Evolutionary conservation across 1,140 invertebrate genomes (phyloP).

Genomic region (Vanessa atalanta): DNA sequence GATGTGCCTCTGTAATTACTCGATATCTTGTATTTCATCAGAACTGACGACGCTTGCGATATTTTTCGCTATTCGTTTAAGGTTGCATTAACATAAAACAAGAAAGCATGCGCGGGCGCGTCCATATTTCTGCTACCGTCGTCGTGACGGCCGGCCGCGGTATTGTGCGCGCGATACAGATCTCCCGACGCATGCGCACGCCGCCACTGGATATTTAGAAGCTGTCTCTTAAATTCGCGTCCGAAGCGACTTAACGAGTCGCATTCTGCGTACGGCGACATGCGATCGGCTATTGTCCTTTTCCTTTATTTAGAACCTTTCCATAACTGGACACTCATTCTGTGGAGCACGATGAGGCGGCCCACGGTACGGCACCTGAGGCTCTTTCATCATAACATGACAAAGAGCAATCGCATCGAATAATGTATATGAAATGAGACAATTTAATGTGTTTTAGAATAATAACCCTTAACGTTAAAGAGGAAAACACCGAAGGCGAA

Average conservation of each 20-base stretch:
- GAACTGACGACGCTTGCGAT: constrained; percentile 49
- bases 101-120: constrained; percentile 62
- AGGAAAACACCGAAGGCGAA: not conserved
- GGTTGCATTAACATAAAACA: constrained; percentile 78
- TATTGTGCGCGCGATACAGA: constrained; percentile 78
- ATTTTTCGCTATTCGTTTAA: constrained; percentile 69
- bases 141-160: constrained; percentile 71
- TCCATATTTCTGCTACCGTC: constrained; percentile 75
- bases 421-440: not conserved
- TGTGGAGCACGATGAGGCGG: constrained; percentile 26
- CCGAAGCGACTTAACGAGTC: constrained; percentile 75
- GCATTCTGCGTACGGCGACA: constrained; percentile 73
- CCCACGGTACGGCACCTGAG: constrained; percentile 17
- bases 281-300: constrained; percentile 74
- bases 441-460: not conserved
- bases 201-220: constrained; percentile 77
- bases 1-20: constrained; percentile 45
- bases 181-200: constrained; percentile 70
- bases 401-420: not conserved
- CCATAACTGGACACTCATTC: constrained; percentile 52
- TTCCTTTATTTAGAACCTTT: constrained; percentile 59
- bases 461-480: not conserved
- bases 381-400: constrained; percentile 18
- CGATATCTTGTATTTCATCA: constrained; percentile 69
- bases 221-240: constrained; percentile 76